Base-by-base conservation (phyloP, 37 sponge, comb jelly and placozoan species). In the Beroe forskalii region DNA sequence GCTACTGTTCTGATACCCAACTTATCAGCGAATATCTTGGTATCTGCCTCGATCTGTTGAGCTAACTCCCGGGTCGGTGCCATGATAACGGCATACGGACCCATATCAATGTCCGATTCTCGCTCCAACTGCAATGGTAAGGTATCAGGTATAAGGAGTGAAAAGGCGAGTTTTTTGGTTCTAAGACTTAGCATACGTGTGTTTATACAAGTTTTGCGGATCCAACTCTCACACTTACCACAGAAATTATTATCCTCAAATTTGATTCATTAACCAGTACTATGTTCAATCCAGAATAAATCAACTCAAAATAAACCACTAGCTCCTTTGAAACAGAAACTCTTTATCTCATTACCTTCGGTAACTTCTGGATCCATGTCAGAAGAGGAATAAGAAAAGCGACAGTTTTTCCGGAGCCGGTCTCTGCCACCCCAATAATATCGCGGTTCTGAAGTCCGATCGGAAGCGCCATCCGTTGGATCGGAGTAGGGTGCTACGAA, bases 321-420 rank as follows among this genome's bases (percentile, higher is more conserved):
- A n/a, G n/a, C n/a, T n/a, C n/a, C n/a, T n/a, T n/a, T n/a, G n/a
- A n/a, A n/a, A n/a, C n/a, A n/a, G n/a, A n/a, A n/a, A n/a, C n/a
- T n/a, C 55, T 17, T 12, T 48, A 48, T 48, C 12, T 12, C 55
- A 6, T 20, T 43, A 94, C 94, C 90, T 96, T 95, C 23, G 99
- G 99, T 0, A 98, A 90, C 67, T 93, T 93, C 42, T 90, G 93
- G 32, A 98, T 96, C 99, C 99, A 98, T 0, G 91, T 91, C 66
- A 98, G 93, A 6, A 98, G 94, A 67, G 99, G 99, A 28, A 98
- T 94, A 22, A 98, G 92, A 90, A 98, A 98, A 27, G 99, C 99
- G 76, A 96, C 96, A 22, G 99, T 98, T 91, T 98, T 98, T 25
- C 99, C 99, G 63, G 95, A 95, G 93, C 97, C 99, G 44, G 99